Conservation (phyloP, 2,888 invertebrate species). For the Ariolimax columbianus region DNA sequence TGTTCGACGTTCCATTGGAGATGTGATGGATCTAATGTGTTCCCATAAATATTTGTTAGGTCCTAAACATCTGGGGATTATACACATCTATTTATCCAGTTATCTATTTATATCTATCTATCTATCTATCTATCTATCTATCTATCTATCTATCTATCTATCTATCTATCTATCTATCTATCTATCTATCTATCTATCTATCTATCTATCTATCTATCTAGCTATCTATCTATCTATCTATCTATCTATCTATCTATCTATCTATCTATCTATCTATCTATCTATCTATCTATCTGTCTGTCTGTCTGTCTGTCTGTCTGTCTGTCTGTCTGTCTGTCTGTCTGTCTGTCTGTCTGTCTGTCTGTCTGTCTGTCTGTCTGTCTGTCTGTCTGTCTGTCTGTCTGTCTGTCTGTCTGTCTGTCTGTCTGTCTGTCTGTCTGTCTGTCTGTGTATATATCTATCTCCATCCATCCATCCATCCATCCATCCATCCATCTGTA, state of each 20-base stretch:
- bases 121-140: neutral
- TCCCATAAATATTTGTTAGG: no score
- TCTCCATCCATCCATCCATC: no score
- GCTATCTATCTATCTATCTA: no score
- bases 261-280: conserved; percentile 16
- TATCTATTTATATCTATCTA: no score
- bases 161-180: neutral
- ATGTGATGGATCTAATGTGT: no score
- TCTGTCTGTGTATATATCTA: no score
- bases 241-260: neutral
- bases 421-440: neutral
- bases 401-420: neutral
- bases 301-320: neutral
- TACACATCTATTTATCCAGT: no score
- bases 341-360: conserved; percentile 17
- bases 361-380: conserved; percentile 2
- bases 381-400: conserved; percentile 4
- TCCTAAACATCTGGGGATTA: no score
- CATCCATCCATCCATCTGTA: no score
- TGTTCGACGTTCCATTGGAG: no score
- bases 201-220: no score
- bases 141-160: neutral
- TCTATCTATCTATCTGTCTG: no score
- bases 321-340: conserved; percentile 5
- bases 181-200: neutral